phyloP scores from a whole-genome alignment of 2,113 vertebrate genomes.

The Caranx ignobilis region DNA sequence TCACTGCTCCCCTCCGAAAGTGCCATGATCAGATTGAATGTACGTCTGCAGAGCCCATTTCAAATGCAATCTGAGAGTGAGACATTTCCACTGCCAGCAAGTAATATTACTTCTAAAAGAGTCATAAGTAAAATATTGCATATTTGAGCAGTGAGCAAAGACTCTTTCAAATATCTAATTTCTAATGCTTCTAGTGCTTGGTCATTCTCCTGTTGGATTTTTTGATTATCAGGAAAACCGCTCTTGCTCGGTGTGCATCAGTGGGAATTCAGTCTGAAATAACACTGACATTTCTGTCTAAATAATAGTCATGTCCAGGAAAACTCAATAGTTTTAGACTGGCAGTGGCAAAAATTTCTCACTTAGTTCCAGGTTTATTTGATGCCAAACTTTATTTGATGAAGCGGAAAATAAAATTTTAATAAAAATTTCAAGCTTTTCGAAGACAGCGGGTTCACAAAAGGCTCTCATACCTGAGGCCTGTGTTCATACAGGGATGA shows the following conservation, averaged over 20 bases:
- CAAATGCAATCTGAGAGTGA: background rate
- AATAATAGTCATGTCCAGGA: constrained; percentile 6
- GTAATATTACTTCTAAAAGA: background rate
- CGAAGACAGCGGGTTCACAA: constrained; percentile 14
- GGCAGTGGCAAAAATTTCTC: background rate
- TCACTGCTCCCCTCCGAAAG: constrained; percentile 1
- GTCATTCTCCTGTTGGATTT: background rate
- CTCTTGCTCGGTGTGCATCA: background rate
- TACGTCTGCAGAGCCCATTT: background rate
- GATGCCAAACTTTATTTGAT: background rate
- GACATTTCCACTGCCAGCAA: background rate
- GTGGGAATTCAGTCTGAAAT: background rate
- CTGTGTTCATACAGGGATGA: constrained; percentile 32
- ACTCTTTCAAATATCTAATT: constrained; percentile 6
- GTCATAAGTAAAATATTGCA: background rate
- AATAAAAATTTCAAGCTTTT: constrained; percentile 14
- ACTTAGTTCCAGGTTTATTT: background rate
- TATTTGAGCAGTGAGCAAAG: constrained; percentile 1
- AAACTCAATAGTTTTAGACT: background rate
- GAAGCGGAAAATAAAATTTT: constrained; percentile 11
- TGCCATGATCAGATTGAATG: constrained; percentile 4
- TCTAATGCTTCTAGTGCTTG: background rate
- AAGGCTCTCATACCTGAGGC: constrained; percentile 2
- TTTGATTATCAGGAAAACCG: constrained; percentile 2
- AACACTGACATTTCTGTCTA: constrained; percentile 9